These are phyloP conservation scores for Montipora cactus DNA, from an alignment of 64 coral and sea anemone genomes.

Conservation along the genomic window DNA sequence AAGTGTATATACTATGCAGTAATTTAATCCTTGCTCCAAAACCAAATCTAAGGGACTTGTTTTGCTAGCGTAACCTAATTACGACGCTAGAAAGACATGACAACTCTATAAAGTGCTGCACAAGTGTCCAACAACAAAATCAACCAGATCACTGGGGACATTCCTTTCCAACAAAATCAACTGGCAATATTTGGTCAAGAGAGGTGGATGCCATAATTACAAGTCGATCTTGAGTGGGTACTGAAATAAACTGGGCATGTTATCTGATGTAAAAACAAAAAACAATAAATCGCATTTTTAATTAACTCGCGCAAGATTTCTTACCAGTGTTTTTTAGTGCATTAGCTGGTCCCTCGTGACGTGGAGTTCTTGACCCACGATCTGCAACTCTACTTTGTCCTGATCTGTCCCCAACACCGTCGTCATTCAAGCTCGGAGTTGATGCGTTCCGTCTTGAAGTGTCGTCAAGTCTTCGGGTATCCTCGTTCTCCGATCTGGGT, in stretches of 20 bases:
- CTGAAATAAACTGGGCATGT: neutral
- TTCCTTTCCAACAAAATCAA: too few species aligned
- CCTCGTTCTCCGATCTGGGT: constrained; percentile 69
- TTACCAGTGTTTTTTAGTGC: neutral
- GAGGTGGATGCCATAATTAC: too few species aligned
- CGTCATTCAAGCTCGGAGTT: constrained; percentile 73
- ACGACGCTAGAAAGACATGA: too few species aligned
- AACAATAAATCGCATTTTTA: neutral
- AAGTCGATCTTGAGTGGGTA: too few species aligned
- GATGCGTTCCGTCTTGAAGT: constrained; percentile 65
- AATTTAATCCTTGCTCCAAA: too few species aligned
- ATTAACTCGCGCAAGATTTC: neutral
- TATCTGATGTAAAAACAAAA: neutral
- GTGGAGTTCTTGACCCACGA: neutral
- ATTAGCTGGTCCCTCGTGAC: neutral
- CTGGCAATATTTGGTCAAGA: too few species aligned
- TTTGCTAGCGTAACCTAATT: too few species aligned
- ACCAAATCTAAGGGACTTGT: too few species aligned
- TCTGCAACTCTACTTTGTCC: neutral
- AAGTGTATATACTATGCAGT: too few species aligned
- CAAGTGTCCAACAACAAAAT: too few species aligned
- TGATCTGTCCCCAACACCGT: constrained; percentile 10
- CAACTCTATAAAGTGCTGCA: too few species aligned
- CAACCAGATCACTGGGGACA: too few species aligned
- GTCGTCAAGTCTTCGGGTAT: constrained; percentile 63